Percentiles rank a stretch among this genome's conserved stretches.
Evolutionary conservation across 2,113 vertebrate species (phyloP).

Genomic region (Leptobrachium ailaonicum): DNA sequence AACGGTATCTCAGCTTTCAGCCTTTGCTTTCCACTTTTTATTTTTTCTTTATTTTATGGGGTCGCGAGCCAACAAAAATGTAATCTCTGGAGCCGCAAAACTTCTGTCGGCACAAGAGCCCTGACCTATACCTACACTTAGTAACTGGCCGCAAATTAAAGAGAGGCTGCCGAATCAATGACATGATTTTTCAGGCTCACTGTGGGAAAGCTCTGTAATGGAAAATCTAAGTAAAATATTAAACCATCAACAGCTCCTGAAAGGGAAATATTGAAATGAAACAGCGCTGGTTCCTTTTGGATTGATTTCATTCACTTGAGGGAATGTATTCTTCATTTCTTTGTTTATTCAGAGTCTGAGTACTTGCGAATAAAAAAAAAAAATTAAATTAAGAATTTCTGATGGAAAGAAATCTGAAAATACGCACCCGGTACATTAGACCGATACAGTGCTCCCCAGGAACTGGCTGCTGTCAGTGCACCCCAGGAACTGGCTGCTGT

Average conservation of each 20-base stretch:
- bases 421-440: neutral
- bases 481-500: no score
- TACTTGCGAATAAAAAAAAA: no score
- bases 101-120: constrained; percentile 35
- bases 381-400: neutral
- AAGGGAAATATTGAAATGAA: constrained; percentile 10
- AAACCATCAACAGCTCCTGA: constrained; percentile 28
- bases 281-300: neutral
- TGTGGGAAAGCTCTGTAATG: constrained; percentile 35
- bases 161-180: constrained; percentile 24
- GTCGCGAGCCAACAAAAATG: constrained; percentile 16
- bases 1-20: neutral
- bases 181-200: constrained; percentile 30
- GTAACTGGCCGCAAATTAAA: constrained; percentile 36
- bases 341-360: neutral
- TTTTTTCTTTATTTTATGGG: neutral
- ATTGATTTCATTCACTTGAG: neutral
- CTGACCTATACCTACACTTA: constrained; percentile 43
- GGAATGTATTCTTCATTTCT: neutral
- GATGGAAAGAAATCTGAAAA: neutral
- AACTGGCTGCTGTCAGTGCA: no score
- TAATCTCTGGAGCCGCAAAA: constrained; percentile 16
- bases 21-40: neutral
- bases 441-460: no score
- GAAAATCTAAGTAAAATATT: constrained; percentile 35